phyloP scores from a whole-genome alignment of 2,113 vertebrate genomes.

The Percopsis transmontana region DNA sequence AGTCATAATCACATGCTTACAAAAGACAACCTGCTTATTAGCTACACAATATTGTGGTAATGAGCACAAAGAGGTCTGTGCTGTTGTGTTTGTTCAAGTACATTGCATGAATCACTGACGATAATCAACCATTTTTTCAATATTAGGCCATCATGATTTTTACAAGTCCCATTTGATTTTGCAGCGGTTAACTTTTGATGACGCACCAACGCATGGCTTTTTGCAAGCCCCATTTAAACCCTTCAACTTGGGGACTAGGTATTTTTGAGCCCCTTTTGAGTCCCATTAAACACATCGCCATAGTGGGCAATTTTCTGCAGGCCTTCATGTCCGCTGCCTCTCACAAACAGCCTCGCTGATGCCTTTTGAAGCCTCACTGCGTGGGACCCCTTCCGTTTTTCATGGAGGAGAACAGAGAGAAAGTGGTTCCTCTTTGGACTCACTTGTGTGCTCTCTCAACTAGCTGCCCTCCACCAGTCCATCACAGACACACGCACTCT shows the following conservation, averaged over 20 bases:
- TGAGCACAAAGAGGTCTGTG: not conserved
- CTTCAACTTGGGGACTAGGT: constrained; percentile 7
- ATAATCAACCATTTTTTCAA: not conserved
- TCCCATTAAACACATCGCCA: not conserved
- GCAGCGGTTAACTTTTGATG: constrained; percentile 17
- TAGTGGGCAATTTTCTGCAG: not conserved
- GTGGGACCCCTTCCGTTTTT: too few species aligned
- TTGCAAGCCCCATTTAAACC: constrained; percentile 18
- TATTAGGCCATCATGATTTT: not conserved
- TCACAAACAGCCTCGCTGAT: not conserved
- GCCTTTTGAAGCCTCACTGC: too few species aligned
- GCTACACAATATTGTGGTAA: not conserved
- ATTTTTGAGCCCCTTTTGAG: constrained; percentile 3
- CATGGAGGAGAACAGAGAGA: too few species aligned
- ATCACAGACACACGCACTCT: too few species aligned
- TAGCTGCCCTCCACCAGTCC: too few species aligned
- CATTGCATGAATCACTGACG: constrained; percentile 7
- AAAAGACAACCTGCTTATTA: not conserved
- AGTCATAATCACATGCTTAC: not conserved
- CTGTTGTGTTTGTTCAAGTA: not conserved
- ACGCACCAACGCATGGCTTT: constrained; percentile 1
- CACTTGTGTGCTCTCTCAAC: too few species aligned
- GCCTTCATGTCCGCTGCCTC: not conserved
- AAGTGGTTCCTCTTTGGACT: too few species aligned
- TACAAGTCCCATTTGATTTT: too few species aligned